Base-by-base conservation (phyloP, 2,797 vertebrate genomes). In the Eulemur albifrons region DNA sequence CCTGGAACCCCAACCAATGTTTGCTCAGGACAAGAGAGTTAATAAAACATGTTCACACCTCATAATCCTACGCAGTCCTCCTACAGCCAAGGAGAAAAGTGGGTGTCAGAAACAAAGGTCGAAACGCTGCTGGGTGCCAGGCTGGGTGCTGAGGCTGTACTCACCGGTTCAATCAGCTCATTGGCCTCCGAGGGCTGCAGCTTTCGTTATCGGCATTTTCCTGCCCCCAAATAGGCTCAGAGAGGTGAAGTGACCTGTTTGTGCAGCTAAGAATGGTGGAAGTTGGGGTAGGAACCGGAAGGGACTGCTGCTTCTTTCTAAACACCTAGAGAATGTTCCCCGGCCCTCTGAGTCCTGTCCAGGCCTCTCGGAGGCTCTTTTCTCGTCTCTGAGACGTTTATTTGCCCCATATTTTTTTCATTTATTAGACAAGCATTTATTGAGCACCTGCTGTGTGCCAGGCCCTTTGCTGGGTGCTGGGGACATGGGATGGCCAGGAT, bases 361-460 rank as follows among this genome's bases (percentile, higher is more conserved):
- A 5, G 50, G 35, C n/a, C 69, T n/a, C 77, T 52, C 54, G 10
- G 17, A 54, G 57, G 59, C 84, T 30, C 23, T 63, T 80, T 89
- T 57, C 23, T 73, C 4, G 8, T 73, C 61, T 59, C 48, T 32
- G 52, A 57, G 81, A 82, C 3, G 7, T 63, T 87, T 90, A n/a
- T 61, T 75, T 79, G 35, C n/a, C 63, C 45, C 9, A 38, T 35
- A 81, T 4, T 23, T 59, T 84, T 88, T n/a, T 20, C 11, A 43
- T 76, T 76, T 91, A 38, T 69, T 77, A 10, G 5, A 67, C 50
- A 84, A 90, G 32, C 72, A 70, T 70, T 84, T 88, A 65, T 75
- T 94, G 93, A 93, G 77, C 61, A 90, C 87, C 67, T 84, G 72
- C 73, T 85, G 25, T 69, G 63, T 85, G 75, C 73, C 35, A 67